Base-by-base conservation (phyloP, 2,888 invertebrate species). In the Caenorhabditis afra region DNA sequence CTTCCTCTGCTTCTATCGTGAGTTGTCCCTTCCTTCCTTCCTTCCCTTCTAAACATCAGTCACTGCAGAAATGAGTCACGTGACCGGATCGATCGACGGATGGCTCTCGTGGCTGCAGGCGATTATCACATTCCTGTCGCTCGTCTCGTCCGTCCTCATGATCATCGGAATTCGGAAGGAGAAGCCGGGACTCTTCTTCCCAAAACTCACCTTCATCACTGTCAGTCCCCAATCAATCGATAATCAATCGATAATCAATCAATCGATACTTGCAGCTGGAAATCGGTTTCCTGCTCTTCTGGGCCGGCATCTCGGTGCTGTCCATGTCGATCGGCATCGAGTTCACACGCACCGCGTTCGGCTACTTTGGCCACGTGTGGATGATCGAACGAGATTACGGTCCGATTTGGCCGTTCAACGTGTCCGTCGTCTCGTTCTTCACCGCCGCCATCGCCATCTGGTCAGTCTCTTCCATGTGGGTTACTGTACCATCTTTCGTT, bases 351-450 rank as follows among this genome's bases (percentile, higher is more conserved):
- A 57, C 61, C 14, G 71, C 87, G 14, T 89, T 89, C 70, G 81
- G 86, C 23, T 70, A 81, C 23, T 79, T 79, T 16, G 73, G 55
- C 35, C 47, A 67, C 37, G 79, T 79, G 22, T 67, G 53, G 58
- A 73, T 67, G 67, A 87, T 89, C 81, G 89, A 89, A 67, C 74
- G 81, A 16, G 80, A 84, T 71, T 87, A 88, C 66, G 89, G 89
- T 23, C 89, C 89, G 39, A 89, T 89, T 49, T 89, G 90, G 89
- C 89, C 89, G 47, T 88, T 89, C 81, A 89, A 88, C 74, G 79
- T 89, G 22, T 79, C 87, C 37, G 85, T 87, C 35, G 83, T 90
- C 35, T 84, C 86, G 18, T 90, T 89, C 76, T 86, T 86, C 71
- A 82, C 86, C 4, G 88, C 89, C 29, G 88, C 88, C 5, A 47